phyloP scores from a whole-genome alignment of 1,140 invertebrate species.

The Drosophila suzukii region DNA sequence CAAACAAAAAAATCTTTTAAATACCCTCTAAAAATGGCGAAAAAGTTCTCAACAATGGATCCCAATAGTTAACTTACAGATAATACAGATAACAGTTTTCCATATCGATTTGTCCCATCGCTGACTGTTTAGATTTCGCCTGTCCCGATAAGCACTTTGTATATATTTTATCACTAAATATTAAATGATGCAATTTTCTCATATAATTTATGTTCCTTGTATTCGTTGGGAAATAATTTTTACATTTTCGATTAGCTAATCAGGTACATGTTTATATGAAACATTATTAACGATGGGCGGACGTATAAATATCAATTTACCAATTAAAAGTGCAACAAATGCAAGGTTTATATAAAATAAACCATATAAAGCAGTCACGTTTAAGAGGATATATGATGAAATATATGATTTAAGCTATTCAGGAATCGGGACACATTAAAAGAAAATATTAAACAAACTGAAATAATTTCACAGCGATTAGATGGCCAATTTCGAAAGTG shows the following conservation, averaged over 20 bases:
- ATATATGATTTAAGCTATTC: no score
- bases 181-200: constrained; percentile 25
- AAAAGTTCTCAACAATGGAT: no score
- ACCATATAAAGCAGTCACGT: no score
- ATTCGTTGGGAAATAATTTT: constrained; percentile 14
- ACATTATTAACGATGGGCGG: neutral
- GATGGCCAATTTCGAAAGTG: no score
- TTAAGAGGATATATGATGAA: no score
- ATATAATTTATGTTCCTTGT: constrained; percentile 2
- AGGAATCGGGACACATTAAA: no score
- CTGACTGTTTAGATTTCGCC: neutral
- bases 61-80: neutral
- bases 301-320: neutral
- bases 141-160: neutral
- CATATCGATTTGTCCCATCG: neutral
- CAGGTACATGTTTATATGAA: neutral
- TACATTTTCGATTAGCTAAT: constrained; percentile 20
- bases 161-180: constrained; percentile 13
- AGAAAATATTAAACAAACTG: no score
- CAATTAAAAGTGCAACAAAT: neutral
- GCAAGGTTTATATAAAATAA: neutral
- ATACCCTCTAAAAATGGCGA: neutral
- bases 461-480: no score
- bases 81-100: neutral
- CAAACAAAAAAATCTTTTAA: neutral